Evolutionary conservation across 2,888 invertebrate genomes (phyloP).

Genomic region (Eledone cirrhosa): DNA sequence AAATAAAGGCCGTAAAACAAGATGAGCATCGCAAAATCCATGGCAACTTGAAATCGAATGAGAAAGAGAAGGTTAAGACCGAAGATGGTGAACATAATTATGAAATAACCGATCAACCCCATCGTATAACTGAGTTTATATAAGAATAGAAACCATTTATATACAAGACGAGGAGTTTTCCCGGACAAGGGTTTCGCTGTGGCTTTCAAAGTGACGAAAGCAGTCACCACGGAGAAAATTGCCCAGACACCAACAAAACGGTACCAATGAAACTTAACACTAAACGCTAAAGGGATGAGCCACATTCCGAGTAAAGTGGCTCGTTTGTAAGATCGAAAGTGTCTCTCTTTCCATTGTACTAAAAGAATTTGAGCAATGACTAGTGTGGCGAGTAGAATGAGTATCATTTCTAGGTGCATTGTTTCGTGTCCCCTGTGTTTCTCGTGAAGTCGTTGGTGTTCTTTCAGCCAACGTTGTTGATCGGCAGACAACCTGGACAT

Average conservation of each 20-base stretch:
- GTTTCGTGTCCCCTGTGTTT: constrained; percentile 87
- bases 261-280: constrained; percentile 80
- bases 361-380: constrained; percentile 89
- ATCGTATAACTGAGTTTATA: constrained; percentile 77
- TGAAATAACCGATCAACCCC: constrained; percentile 86
- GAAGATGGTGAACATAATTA: constrained; percentile 90
- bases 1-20: constrained; percentile 98
- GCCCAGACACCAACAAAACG: constrained; percentile 92
- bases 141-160: constrained; percentile 98
- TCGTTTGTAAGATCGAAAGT: constrained; percentile 93
- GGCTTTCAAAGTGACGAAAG: constrained; percentile 85
- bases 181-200: constrained; percentile 86
- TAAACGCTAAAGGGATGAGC: constrained; percentile 87
- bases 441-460: constrained; percentile 69
- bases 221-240: constrained; percentile 86
- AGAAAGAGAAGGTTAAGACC: constrained; percentile 77
- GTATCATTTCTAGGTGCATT: constrained; percentile 98
- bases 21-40: constrained; percentile 84
- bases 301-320: constrained; percentile 93
- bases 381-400: constrained; percentile 87
- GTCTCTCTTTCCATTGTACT: constrained; percentile 94
- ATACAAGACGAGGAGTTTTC: constrained; percentile 95
- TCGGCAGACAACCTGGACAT: not conserved
- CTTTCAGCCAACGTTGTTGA: constrained; percentile 41
- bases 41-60: constrained; percentile 73